These are phyloP conservation scores for Probaryconus sp. DNA, from an alignment of 1,140 invertebrate species.

Conservation along the genomic window DNA sequence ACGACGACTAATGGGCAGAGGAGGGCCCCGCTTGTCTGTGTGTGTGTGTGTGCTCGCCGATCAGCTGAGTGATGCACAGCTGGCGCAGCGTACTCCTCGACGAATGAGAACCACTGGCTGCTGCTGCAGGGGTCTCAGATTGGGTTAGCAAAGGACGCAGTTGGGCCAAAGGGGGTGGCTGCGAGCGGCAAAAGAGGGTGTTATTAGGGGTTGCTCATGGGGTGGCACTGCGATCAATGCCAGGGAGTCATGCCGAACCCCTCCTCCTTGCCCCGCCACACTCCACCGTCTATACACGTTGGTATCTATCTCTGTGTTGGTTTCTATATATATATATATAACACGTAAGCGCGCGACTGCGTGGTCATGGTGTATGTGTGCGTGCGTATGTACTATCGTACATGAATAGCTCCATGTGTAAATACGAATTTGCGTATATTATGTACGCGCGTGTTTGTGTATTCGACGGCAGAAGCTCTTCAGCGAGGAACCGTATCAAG, in stretches of 20 bases:
- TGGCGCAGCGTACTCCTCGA: too few species aligned
- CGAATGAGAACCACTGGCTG: constrained; percentile 72
- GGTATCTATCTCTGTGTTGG: constrained; percentile 10
- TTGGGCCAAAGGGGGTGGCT: constrained; percentile 66
- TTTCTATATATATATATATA: constrained; percentile 21
- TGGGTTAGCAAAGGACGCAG: constrained; percentile 74
- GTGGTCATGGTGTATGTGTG: background rate
- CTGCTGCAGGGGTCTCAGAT: constrained; percentile 69
- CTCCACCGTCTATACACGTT: constrained; percentile 10
- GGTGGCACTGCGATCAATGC: constrained; percentile 77
- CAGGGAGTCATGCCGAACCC: constrained; percentile 72
- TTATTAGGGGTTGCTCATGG: constrained; percentile 77
- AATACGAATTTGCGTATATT: constrained; percentile 59
- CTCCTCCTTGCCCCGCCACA: constrained; percentile 35
- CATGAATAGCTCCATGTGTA: constrained; percentile 49
- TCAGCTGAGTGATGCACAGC: constrained; percentile 77
- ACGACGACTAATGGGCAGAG: constrained; percentile 69
- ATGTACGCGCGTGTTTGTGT: constrained; percentile 56
- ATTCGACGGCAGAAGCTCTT: constrained; percentile 34
- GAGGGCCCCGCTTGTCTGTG: constrained; percentile 35
- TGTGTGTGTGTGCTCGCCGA: constrained; percentile 54
- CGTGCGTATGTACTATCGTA: constrained; percentile 44
- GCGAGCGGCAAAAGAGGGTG: constrained; percentile 66
- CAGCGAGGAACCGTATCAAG: constrained; percentile 42
- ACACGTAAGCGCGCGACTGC: background rate